Percentiles rank a stretch among this genome's conserved stretches.
Evolutionary conservation across 2,797 vertebrate species (phyloP).

Genomic region (Australoheros facetus): DNA sequence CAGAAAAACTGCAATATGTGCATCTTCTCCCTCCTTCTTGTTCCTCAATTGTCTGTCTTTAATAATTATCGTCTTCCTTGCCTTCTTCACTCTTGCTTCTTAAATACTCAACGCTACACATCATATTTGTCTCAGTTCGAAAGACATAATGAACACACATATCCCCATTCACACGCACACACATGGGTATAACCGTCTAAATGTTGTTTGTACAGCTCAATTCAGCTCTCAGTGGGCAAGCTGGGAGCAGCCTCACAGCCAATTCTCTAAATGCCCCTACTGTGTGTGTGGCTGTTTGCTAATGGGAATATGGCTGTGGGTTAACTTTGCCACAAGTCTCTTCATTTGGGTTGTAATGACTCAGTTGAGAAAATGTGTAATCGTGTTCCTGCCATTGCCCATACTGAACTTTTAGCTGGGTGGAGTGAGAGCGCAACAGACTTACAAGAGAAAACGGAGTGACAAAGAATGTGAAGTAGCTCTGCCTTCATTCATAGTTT

Average conservation of each 20-base stretch:
- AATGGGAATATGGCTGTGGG: slow-evolving; percentile 40
- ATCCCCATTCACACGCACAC: neutral
- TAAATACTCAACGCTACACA: slow-evolving; percentile 3
- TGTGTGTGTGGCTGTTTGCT: slow-evolving; percentile 36
- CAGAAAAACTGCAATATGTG: neutral
- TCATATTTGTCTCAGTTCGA: slow-evolving; percentile 40
- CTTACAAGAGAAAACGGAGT: neutral
- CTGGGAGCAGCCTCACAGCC: slow-evolving; percentile 63
- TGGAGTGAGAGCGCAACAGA: neutral
- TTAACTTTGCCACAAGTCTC: slow-evolving; percentile 47
- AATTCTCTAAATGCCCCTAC: slow-evolving; percentile 52
- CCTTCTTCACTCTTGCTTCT: slow-evolving; percentile 8
- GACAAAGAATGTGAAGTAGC: slow-evolving; percentile 1
- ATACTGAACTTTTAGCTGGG: neutral
- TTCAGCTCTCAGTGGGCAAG: slow-evolving; percentile 63
- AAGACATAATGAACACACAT: slow-evolving; percentile 19
- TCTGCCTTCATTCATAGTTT: neutral
- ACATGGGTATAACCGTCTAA: slow-evolving; percentile 31
- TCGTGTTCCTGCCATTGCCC: neutral
- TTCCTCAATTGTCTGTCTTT: neutral
- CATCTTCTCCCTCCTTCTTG: neutral
- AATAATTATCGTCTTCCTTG: neutral
- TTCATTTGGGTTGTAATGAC: slow-evolving; percentile 33
- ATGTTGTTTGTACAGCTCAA: slow-evolving; percentile 59
- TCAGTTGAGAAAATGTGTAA: neutral